These are phyloP conservation scores for Hipparchia semele DNA, from an alignment of 2,888 invertebrate species.

Conservation along the genomic window DNA sequence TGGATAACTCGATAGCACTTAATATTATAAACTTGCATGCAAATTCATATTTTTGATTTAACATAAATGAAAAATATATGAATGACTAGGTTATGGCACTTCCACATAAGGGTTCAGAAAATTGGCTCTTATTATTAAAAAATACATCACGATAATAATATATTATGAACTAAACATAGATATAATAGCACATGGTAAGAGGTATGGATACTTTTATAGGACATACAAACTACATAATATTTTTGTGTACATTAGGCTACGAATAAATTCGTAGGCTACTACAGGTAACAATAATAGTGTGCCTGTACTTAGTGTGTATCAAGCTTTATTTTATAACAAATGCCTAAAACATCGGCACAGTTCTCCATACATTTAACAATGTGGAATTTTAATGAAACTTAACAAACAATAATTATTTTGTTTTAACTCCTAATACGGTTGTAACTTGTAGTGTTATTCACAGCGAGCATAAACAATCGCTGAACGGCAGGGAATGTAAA, in stretches of 20 bases:
- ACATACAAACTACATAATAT: background rate
- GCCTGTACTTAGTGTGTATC: background rate
- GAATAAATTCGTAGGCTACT: too few species aligned
- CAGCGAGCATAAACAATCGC: constrained; percentile 84
- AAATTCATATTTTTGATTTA: too few species aligned
- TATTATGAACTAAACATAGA: background rate
- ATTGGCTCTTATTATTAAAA: background rate
- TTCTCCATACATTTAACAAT: constrained; percentile 1
- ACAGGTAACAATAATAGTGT: too few species aligned
- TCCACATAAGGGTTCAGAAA: background rate
- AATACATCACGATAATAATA: background rate
- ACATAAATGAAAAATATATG: background rate
- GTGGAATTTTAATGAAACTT: background rate
- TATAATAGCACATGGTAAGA: background rate
- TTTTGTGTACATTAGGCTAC: background rate
- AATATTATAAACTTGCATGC: background rate
- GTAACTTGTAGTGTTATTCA: constrained; percentile 31
- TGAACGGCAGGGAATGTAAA: constrained; percentile 89
- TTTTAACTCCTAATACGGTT: background rate
- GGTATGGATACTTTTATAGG: background rate
- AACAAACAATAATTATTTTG: background rate
- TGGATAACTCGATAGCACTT: background rate
- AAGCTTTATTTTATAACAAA: background rate
- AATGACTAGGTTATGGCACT: constrained; percentile 18
- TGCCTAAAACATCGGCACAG: background rate